These are phyloP conservation scores for Piprites chloris DNA, from an alignment of 2,113 vertebrate species.

Conservation along the genomic window DNA sequence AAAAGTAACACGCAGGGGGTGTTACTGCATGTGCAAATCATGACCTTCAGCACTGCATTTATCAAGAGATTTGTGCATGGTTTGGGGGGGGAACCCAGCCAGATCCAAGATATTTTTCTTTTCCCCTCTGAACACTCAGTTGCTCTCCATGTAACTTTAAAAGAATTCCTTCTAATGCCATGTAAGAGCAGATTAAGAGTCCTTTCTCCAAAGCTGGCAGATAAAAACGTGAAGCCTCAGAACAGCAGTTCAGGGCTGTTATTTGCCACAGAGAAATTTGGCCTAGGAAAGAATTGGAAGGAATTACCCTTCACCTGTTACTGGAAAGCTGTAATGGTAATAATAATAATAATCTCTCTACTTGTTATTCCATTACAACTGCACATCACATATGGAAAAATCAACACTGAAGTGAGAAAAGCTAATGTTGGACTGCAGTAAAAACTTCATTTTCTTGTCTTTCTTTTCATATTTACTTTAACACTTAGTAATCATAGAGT, in stretches of 20 bases:
- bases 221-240: neutral
- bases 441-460: neutral
- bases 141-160: neutral
- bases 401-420: neutral
- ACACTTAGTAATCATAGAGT: neutral
- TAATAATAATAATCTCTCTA: neutral
- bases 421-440: rapidly evolving
- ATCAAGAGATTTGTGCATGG: neutral
- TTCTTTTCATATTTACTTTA: neutral
- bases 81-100: neutral
- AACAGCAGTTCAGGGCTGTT: neutral
- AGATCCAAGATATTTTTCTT: neutral
- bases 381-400: neutral
- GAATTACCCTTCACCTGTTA: neutral
- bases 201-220: neutral
- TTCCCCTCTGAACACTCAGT: neutral
- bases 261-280: neutral
- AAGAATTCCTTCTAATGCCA: neutral
- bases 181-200: neutral
- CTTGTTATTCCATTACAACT: neutral
- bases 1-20: neutral
- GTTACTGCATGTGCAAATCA: neutral
- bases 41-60: neutral
- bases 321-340: neutral
- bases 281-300: neutral